Percentiles rank a stretch among this genome's conserved stretches.
Evolutionary conservation across 2,113 vertebrate species (phyloP).

Genomic region (Hippoglossus stenolepis): DNA sequence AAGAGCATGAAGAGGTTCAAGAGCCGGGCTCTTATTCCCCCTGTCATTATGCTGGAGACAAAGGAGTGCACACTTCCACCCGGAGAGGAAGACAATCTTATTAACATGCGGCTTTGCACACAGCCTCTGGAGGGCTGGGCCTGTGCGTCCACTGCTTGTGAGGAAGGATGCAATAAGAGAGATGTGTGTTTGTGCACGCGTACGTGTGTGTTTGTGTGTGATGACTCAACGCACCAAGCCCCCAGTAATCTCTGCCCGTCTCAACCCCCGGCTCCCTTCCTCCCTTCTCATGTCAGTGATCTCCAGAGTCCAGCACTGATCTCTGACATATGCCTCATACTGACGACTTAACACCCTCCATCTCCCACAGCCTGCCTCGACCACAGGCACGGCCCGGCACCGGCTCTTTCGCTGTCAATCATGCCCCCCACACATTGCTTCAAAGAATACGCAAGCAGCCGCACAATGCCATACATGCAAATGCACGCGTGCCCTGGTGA

Average conservation of each 20-base stretch:
- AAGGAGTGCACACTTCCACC: constrained; percentile 42
- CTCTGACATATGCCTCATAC: constrained; percentile 77
- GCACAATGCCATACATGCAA: constrained; percentile 45
- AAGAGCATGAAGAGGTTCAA: constrained; percentile 59
- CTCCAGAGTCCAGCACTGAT: constrained; percentile 61
- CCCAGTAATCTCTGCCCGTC: constrained; percentile 59
- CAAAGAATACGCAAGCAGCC: constrained; percentile 25
- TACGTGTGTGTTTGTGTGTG: constrained; percentile 23
- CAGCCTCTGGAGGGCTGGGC: constrained; percentile 30
- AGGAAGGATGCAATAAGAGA: constrained; percentile 23
- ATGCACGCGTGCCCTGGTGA: constrained; percentile 9
- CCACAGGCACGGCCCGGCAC: constrained; percentile 54
- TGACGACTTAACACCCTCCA: constrained; percentile 72
- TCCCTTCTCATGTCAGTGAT: constrained; percentile 59
- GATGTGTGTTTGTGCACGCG: constrained; percentile 23
- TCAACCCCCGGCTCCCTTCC: constrained; percentile 34
- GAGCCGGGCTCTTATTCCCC: constrained; percentile 52
- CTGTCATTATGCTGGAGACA: constrained; percentile 61
- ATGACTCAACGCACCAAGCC: constrained; percentile 53
- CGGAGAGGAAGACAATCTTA: constrained; percentile 51
- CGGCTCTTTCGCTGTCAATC: constrained; percentile 60
- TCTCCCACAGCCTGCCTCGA: constrained; percentile 54
- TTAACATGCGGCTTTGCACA: constrained; percentile 52
- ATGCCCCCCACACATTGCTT: constrained; percentile 20
- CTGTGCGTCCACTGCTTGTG: constrained; percentile 8